Evolutionary conservation across 2,113 vertebrate species (phyloP), one percentile per base, ranked within the genome.

Genomic region (Bubalus kerabau): DNA sequence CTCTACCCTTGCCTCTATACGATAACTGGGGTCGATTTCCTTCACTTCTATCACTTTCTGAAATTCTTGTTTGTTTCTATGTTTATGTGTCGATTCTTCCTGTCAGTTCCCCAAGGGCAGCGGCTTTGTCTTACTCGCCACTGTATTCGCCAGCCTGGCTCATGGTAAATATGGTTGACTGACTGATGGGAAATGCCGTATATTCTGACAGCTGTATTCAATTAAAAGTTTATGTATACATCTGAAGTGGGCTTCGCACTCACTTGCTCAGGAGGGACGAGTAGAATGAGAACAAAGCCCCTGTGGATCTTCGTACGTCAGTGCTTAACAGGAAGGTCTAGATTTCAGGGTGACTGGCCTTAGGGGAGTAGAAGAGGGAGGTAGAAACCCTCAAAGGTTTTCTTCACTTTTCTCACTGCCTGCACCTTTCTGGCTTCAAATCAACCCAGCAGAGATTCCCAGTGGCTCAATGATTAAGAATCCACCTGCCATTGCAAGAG

Each of bases 171-270:
- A 46, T 4, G 17, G 10, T 16, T 81, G 81, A 48, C 48, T 60
- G 83, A 57, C 12, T 46, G 97, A 94, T 2, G 21, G 64, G n/a
- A 32, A 30, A 40, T 28, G 83, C 62, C 76, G 67, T 85, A 24
- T 13, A 40, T 87, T 50, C 87, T 32, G 80, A 97, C 60, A 94
- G 30, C 87, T 36, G 5, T 28, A 12, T 36, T 92, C 81, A 90
- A 36, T 93, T 60, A 67, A 76, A 86, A 80, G 87, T 92, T 96
- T 92, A 90, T 80, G 80, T 87, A 87, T 46, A 67, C 80, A 64
- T 60, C 50, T 3, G 23, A 87, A 91, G 71, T 57, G 50, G 6
- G 83, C 94, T 91, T 94, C n/a, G 62, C 36, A 54, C 4, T n/a
- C 32, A 91, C 54, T 32, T 80, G 78, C 93, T 81, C 28, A 12